Evolutionary conservation across 2,888 invertebrate genomes (phyloP).

Genomic region (Dynastes hyllus): DNA sequence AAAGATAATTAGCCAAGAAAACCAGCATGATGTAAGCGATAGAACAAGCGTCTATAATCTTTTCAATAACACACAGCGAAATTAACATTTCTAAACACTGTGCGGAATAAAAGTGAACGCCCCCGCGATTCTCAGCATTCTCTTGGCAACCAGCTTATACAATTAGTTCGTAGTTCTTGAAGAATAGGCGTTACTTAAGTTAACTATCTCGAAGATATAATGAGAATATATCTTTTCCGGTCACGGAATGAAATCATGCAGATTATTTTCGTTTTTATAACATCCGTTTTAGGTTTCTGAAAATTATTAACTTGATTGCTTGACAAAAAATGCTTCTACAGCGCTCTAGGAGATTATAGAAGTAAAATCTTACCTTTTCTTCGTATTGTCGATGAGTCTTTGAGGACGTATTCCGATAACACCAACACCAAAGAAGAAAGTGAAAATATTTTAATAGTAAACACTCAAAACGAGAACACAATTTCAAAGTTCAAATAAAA

Average conservation of each 20-base stretch:
- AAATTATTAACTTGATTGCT: too few species aligned
- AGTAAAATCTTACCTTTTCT: too few species aligned
- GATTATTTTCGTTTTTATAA: constrained; percentile 18
- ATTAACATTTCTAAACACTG: constrained; percentile 1
- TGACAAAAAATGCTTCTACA: too few species aligned
- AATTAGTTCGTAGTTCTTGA: neutral
- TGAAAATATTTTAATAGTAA: too few species aligned
- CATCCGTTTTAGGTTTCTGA: neutral
- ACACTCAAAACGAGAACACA: too few species aligned
- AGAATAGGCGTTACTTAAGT: neutral
- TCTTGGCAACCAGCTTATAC: neutral
- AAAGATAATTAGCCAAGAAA: too few species aligned
- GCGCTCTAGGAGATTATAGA: too few species aligned
- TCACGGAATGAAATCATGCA: neutral
- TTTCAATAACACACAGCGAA: constrained; percentile 3
- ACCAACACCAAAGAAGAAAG: too few species aligned
- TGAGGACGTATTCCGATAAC: too few species aligned
- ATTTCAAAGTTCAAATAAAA: too few species aligned
- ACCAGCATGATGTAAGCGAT: neutral
- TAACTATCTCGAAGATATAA: neutral
- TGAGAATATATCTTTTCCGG: constrained; percentile 29
- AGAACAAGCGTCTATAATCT: neutral
- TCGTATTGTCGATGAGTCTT: too few species aligned
- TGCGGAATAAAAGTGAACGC: neutral
- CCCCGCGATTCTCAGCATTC: neutral